Percentiles rank a stretch among this genome's conserved stretches.
phyloP scores from a whole-genome alignment of 30 jellyfish, hydroid and myxozoan species.

The Hydractinia symbiolongicarpus region DNA sequence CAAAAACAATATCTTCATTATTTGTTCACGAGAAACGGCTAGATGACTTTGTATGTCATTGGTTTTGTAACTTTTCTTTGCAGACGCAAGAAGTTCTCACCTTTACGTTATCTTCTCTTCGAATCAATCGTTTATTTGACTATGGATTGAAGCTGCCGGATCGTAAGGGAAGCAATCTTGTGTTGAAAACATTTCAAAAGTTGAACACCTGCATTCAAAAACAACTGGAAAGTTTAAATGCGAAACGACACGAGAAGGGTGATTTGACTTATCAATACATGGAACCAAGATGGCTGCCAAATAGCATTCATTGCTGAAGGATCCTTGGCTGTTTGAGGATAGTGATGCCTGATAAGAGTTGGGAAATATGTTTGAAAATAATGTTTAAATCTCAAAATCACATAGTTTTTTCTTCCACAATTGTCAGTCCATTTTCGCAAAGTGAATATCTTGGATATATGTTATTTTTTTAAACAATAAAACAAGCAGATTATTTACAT shows the following conservation, averaged over 20 bases:
- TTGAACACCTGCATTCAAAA: conserved; percentile 58
- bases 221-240: conserved; percentile 36
- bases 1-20: background rate
- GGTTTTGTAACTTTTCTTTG: background rate
- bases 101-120: conserved; percentile 53
- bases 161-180: conserved; percentile 34
- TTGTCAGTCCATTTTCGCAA: no score
- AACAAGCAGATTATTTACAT: no score
- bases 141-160: conserved; percentile 49
- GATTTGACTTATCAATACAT: conserved; percentile 79
- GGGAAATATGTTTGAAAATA: no score
- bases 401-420: no score
- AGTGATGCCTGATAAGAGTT: no score
- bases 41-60: background rate
- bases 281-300: conserved; percentile 81
- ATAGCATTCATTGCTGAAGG: conserved; percentile 68
- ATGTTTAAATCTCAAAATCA: no score
- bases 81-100: conserved; percentile 66
- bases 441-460: no score
- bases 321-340: no score
- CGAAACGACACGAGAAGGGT: conserved; percentile 39
- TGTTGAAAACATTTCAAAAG: conserved; percentile 26
- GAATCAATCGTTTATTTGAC: conserved; percentile 70
- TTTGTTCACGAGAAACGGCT: background rate
- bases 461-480: no score